Evolutionary conservation across 2,888 invertebrate genomes (phyloP).

Genomic region (Psylliodes chrysocephalus): DNA sequence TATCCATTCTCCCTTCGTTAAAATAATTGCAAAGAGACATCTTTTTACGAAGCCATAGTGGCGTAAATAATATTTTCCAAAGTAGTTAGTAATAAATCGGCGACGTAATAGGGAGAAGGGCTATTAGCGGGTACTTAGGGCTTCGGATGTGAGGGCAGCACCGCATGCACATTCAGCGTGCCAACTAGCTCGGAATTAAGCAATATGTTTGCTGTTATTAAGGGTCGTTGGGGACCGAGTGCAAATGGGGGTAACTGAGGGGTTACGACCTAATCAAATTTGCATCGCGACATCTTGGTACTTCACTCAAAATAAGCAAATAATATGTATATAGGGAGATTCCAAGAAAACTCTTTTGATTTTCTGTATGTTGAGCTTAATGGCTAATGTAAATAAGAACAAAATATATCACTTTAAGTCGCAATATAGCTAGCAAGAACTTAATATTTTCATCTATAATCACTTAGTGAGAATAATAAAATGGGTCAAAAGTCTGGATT

Average conservation of each 20-base stretch:
- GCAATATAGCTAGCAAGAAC: no score
- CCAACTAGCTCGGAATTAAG: constrained; percentile 64
- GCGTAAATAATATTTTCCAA: constrained; percentile 57
- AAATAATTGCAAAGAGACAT: constrained; percentile 30
- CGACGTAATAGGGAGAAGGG: constrained; percentile 59
- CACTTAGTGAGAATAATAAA: no score
- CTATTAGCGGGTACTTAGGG: constrained; percentile 65
- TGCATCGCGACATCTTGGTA: constrained; percentile 27
- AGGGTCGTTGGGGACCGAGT: constrained; percentile 19
- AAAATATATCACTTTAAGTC: no score
- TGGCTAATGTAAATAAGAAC: no score
- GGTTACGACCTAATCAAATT: constrained; percentile 37
- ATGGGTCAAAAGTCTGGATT: no score
- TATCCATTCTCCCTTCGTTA: constrained; percentile 21
- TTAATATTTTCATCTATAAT: no score
- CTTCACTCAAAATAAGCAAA: no score
- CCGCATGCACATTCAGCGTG: constrained; percentile 52
- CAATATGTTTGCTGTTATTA: constrained; percentile 65
- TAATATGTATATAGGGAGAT: no score
- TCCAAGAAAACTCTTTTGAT: no score
- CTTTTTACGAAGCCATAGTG: constrained; percentile 47
- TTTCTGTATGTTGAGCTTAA: no score
- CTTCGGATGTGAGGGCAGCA: constrained; percentile 50
- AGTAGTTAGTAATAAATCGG: constrained; percentile 57
- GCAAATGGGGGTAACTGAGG: constrained; percentile 15